Evolutionary conservation across 2,888 invertebrate genomes (phyloP), one percentile per base, ranked within the genome.

Genomic region (Automeris io): DNA sequence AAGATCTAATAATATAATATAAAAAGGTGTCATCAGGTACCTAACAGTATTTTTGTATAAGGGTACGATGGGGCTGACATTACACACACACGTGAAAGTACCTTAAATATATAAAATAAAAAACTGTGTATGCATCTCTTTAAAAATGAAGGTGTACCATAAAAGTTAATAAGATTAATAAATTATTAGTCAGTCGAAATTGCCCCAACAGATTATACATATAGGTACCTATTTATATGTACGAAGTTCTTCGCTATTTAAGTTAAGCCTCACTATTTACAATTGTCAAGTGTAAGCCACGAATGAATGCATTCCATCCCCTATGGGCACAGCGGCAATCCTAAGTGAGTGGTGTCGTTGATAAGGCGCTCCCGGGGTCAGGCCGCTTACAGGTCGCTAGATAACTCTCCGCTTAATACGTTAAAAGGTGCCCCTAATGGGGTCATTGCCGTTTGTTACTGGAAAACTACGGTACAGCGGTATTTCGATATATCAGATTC

Each of bases 341-440:
- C 50, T 53, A 66, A 72, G 71, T 70, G 77, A 82, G 79, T 81
- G 81, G 77, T 69, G 61, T 65, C 68, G 57, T 47, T 52, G 71
- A 76, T 74, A 75, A 74, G 67, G 66, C 56, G 52, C 49, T 58
- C 61, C 70, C 60, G 43, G 69, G 76, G 76, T 72, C 68, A 75
- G 66, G 47, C 61, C 58, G 73, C 45, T 69, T 74, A 72, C 75
- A 73, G 73, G 66, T 61, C 61, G 64, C 56, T 60, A 69, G 76
- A 78, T 79, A 80, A 80, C 71, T 75, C 67, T 58, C 75, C 73
- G 79, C 81, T 82, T 83, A 83, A 79, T 81, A 82, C 80, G 74
- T 81, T 81, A 82, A 86, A 86, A 85, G 83, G 83, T 80, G 73
- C 74, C 76, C 61, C 67, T 81, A 83, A 85, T 82, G 70, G 72